phyloP scores from a whole-genome alignment of 2,888 invertebrate species.

The Bursaphelenchus okinawaensis region DNA sequence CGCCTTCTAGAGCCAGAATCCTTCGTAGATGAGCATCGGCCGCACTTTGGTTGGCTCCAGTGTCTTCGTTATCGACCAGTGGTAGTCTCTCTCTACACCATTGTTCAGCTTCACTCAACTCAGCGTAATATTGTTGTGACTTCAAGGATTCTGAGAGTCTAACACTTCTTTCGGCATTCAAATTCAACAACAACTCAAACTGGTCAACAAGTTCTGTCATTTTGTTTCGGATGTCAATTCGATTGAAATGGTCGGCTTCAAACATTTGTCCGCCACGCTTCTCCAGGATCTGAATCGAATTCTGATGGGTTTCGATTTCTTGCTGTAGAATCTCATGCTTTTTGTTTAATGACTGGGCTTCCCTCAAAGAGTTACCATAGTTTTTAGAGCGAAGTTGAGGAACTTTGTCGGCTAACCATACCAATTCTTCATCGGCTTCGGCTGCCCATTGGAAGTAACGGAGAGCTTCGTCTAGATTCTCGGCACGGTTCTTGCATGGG shows the following conservation, averaged over 20 bases:
- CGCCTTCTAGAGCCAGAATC: slow-evolving; percentile 65
- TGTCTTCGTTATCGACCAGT: slow-evolving; percentile 50
- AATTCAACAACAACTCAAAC: slow-evolving; percentile 8
- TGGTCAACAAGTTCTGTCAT: slow-evolving; percentile 64
- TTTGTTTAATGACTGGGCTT: slow-evolving; percentile 83
- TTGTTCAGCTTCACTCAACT: slow-evolving; percentile 81
- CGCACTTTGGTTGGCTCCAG: slow-evolving; percentile 84
- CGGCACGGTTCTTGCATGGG: slow-evolving; percentile 78
- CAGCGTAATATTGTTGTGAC: slow-evolving; percentile 75
- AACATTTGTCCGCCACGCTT: slow-evolving; percentile 38
- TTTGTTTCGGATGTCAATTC: slow-evolving; percentile 69
- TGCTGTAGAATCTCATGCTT: slow-evolving; percentile 86
- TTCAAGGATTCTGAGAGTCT: slow-evolving; percentile 62
- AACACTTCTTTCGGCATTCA: slow-evolving; percentile 24
- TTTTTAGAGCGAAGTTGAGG: slow-evolving; percentile 84
- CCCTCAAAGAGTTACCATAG: slow-evolving; percentile 69
- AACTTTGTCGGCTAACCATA: slow-evolving; percentile 86
- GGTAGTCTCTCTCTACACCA: slow-evolving; percentile 68
- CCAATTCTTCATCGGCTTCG: slow-evolving; percentile 84
- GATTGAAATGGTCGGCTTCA: slow-evolving; percentile 72
- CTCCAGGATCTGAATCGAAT: slow-evolving; percentile 38
- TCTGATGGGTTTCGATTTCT: slow-evolving; percentile 44
- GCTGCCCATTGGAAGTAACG: slow-evolving; percentile 80
- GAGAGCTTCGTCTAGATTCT: slow-evolving; percentile 83
- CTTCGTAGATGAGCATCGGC: slow-evolving; percentile 74